Percentiles rank a stretch among this genome's conserved stretches.
These are phyloP conservation scores for Nesidiocoris tenuis DNA, from an alignment of 2,888 invertebrate genomes.

Conservation along the genomic window DNA sequence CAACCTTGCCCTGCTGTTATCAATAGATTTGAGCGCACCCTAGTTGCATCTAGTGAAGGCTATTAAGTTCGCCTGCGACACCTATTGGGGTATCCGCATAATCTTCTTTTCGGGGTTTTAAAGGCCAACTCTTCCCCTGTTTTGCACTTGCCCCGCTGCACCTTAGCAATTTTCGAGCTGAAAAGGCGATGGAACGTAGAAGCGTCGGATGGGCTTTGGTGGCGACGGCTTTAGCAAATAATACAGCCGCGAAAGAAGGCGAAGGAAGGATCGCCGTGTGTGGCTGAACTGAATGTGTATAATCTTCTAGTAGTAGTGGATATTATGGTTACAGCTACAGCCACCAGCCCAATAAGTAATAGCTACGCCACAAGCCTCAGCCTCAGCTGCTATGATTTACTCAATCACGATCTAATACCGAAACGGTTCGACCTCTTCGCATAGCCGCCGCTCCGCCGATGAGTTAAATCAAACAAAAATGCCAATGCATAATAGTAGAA, in stretches of 20 bases:
- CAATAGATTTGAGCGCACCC: too few relatives aligned
- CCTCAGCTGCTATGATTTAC: conserved; percentile 23
- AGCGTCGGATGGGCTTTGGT: too few relatives aligned
- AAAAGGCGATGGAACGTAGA: too few relatives aligned
- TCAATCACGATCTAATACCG: conserved; percentile 43
- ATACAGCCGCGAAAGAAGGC: background rate
- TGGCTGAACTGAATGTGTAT: conserved; percentile 33
- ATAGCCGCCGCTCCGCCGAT: background rate
- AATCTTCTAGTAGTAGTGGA: conserved; percentile 41
- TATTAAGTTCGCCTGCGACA: too few relatives aligned
- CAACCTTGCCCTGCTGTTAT: too few relatives aligned
- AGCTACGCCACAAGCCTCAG: background rate
- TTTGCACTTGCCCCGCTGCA: too few relatives aligned
- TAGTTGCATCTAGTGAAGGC: too few relatives aligned
- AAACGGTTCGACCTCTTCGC: conserved; percentile 5
- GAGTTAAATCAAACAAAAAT: conserved; percentile 42
- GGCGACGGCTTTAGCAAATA: conserved; percentile 32
- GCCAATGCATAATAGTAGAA: conserved; percentile 42
- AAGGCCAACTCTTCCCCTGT: too few relatives aligned
- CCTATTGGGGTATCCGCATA: too few relatives aligned
- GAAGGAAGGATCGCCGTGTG: conserved; percentile 24
- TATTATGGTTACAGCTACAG: conserved; percentile 32
- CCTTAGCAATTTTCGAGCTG: too few relatives aligned
- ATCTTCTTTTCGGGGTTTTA: too few relatives aligned
- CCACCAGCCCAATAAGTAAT: too few relatives aligned